Conservation (phyloP, 2,888 invertebrate genomes). For the Frankliniella intonsa region DNA sequence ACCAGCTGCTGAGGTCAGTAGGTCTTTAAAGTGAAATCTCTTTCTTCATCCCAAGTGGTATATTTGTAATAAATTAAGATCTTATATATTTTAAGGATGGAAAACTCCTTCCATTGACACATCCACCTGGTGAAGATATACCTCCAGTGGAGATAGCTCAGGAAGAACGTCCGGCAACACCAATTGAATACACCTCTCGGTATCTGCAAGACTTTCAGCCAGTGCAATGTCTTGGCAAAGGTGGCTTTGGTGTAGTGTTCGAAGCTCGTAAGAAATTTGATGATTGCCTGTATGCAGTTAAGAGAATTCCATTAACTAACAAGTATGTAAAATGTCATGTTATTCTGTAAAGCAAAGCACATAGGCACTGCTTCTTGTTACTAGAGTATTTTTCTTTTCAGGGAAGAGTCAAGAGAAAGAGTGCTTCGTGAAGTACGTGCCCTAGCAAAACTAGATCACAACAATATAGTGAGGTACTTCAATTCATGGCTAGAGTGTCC, state of each 20-base stretch:
- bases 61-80: neutral
- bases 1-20: neutral
- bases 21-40: neutral
- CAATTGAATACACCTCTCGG: constrained; percentile 53
- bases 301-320: constrained; percentile 82
- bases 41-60: neutral
- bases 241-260: constrained; percentile 96
- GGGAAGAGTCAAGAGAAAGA: constrained; percentile 73
- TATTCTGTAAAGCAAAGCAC: neutral
- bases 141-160: neutral
- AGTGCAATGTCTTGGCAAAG: constrained; percentile 74
- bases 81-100: neutral
- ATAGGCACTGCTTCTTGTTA: constrained; percentile 26
- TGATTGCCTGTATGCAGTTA: constrained; percentile 90
- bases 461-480: constrained; percentile 91
- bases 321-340: constrained; percentile 48
- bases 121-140: neutral
- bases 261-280: constrained; percentile 91
- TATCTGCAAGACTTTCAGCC: constrained; percentile 82
- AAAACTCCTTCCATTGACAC: neutral
- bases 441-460: constrained; percentile 89
- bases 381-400: constrained; percentile 44
- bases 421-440: constrained; percentile 94
- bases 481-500: constrained; percentile 95
- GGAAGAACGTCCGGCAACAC: neutral